Percentiles rank a stretch among this genome's conserved stretches.
phyloP scores from a whole-genome alignment of 2,888 invertebrate genomes.

The Lycaena phlaeas region DNA sequence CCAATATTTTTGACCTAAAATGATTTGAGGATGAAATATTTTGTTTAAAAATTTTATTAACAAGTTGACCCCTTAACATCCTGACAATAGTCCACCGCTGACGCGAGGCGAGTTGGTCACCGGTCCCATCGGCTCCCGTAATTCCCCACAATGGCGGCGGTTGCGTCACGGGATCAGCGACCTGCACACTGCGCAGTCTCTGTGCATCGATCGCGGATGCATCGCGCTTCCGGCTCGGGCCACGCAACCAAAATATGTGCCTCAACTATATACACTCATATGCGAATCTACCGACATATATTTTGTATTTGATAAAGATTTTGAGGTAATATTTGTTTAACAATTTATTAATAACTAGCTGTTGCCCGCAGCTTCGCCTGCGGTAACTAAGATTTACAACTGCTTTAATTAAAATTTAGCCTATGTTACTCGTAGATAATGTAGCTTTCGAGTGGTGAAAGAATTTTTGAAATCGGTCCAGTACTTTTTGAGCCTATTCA shows the following conservation, averaged over 20 bases:
- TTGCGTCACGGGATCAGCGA: conserved; percentile 42
- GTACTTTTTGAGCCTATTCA: too few species aligned
- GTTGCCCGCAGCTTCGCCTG: too few species aligned
- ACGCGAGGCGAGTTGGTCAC: background rate
- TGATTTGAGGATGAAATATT: too few species aligned
- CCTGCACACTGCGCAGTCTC: conserved; percentile 50
- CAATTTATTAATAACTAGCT: too few species aligned
- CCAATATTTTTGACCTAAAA: too few species aligned
- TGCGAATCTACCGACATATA: conserved; percentile 3
- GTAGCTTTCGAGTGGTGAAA: too few species aligned
- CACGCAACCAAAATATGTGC: conserved; percentile 11
- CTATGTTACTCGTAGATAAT: too few species aligned
- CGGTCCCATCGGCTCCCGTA: background rate
- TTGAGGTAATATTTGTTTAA: conserved; percentile 8
- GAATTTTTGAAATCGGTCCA: too few species aligned
- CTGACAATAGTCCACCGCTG: background rate
- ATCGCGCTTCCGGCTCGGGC: conserved; percentile 25
- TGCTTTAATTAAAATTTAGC: too few species aligned
- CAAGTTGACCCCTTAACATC: background rate
- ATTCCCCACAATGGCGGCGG: conserved; percentile 4
- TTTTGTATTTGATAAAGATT: conserved; percentile 5
- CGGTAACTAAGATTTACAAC: too few species aligned
- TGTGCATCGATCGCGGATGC: conserved; percentile 49
- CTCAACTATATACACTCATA: conserved; percentile 15
- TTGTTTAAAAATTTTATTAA: too few species aligned